A percentile compares a stretch with the other conserved stretches of the same genome.
Conservation (phyloP, 2,797 vertebrate species). For the Neopelma chrysocephalum region DNA sequence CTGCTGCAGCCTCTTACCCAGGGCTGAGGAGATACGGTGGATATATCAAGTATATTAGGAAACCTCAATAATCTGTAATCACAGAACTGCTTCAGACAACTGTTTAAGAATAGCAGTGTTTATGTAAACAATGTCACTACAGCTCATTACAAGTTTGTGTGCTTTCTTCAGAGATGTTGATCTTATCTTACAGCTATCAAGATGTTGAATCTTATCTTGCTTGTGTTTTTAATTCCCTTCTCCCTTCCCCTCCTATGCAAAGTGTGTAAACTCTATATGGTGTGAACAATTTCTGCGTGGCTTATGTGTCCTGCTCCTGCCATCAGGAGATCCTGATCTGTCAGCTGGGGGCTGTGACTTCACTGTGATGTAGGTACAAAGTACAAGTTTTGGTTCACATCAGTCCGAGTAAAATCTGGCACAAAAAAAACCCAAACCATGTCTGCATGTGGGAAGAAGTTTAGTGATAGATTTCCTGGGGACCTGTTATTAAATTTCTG, state of each 20-base stretch:
- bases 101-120: not conserved
- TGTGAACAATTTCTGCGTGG: not conserved
- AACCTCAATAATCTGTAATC: not conserved
- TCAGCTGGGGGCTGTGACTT: not conserved
- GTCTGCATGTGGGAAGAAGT: not conserved
- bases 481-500: not conserved
- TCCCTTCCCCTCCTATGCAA: not conserved
- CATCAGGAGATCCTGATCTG: not conserved
- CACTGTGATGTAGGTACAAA: not conserved
- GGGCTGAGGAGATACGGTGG: not conserved
- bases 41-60: not conserved
- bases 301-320: not conserved
- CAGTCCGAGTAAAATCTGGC: not conserved
- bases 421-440: rapidly evolving
- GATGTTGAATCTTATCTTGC: not conserved
- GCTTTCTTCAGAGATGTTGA: not conserved
- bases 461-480: not conserved
- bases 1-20: not conserved
- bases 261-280: not conserved
- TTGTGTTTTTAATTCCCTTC: not conserved
- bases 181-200: not conserved
- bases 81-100: not conserved
- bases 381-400: not conserved
- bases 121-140: not conserved
- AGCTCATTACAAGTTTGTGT: not conserved